phyloP scores from a whole-genome alignment of 2,888 invertebrate genomes.

The Lomographa bimaculata region DNA sequence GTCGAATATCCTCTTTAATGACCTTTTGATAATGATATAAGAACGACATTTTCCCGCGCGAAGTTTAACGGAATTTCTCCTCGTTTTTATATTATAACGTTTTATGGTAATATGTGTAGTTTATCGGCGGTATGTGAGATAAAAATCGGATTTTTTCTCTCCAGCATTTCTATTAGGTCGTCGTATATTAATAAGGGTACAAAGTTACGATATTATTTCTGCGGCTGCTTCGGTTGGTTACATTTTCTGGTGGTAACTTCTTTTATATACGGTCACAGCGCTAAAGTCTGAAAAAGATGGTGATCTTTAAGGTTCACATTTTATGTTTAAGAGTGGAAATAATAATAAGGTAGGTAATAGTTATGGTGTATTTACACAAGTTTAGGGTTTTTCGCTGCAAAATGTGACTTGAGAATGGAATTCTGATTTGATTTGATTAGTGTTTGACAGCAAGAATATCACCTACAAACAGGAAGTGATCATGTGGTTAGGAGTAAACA shows the following conservation, averaged over 20 bases:
- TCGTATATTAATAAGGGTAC: constrained; percentile 32
- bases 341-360: too few relatives aligned
- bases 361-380: too few relatives aligned
- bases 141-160: constrained; percentile 35
- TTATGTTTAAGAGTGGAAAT: too few relatives aligned
- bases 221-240: constrained; percentile 13
- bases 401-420: too few relatives aligned
- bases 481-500: too few relatives aligned
- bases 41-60: constrained; percentile 40
- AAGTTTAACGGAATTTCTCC: constrained; percentile 56
- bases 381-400: too few relatives aligned
- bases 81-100: constrained; percentile 47
- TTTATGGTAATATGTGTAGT: constrained; percentile 48
- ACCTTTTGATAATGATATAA: constrained; percentile 61
- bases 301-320: constrained; percentile 3
- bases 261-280: constrained; percentile 11
- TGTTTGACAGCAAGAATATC: too few relatives aligned
- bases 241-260: constrained; percentile 12
- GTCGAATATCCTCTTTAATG: constrained; percentile 44
- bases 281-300: constrained; percentile 6
- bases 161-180: constrained; percentile 33
- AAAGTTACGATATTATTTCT: constrained; percentile 27
- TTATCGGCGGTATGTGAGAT: constrained; percentile 47
- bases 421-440: too few relatives aligned
- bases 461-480: too few relatives aligned